phyloP scores from a whole-genome alignment of 2,113 vertebrate species.

The Cnemophilus loriae region DNA sequence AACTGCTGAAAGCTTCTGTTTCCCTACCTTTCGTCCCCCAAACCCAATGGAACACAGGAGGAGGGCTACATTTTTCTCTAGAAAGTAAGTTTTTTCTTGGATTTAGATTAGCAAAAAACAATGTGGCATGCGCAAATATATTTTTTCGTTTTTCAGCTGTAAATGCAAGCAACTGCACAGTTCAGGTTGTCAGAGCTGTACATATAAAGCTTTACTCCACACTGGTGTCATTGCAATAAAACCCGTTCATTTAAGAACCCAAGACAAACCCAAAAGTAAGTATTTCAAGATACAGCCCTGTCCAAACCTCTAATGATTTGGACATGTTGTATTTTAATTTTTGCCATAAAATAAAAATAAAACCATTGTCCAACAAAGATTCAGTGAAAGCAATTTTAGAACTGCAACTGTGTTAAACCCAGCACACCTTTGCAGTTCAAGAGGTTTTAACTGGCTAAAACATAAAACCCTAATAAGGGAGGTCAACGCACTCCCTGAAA shows the following conservation, averaged over 20 bases:
- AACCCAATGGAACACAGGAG: neutral
- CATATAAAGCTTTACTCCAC: neutral
- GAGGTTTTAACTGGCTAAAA: neutral
- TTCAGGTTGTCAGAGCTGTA: neutral
- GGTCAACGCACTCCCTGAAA: neutral
- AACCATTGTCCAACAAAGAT: neutral
- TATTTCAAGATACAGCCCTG: neutral
- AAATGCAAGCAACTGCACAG: neutral
- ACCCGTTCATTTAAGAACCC: neutral
- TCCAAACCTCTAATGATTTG: neutral
- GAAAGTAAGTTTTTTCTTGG: fast-evolving
- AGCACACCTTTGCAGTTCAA: neutral
- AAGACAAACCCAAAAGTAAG: neutral
- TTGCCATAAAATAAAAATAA: neutral
- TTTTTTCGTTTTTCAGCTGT: neutral
- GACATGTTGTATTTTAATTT: neutral
- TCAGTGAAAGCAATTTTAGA: neutral
- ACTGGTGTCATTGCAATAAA: neutral
- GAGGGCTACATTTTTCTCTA: neutral
- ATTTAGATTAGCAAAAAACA: neutral
- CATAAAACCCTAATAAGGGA: neutral
- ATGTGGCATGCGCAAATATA: neutral
- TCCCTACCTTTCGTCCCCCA: neutral
- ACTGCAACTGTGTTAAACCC: neutral
- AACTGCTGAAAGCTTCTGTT: neutral